Conservation (phyloP, 2,797 vertebrate species). For the Myotis myotis region DNA sequence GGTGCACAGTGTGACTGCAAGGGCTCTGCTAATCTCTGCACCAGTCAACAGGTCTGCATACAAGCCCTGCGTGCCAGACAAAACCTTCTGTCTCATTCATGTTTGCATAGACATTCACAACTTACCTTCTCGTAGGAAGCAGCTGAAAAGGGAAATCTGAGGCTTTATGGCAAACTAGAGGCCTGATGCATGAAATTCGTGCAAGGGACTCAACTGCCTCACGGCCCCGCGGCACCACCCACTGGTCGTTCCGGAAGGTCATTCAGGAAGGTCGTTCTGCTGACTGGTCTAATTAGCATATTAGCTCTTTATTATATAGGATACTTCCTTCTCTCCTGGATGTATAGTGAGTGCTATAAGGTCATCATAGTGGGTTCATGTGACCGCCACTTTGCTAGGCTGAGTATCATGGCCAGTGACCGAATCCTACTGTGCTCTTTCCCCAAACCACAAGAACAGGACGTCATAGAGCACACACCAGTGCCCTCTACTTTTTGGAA, state of each 20-base stretch:
- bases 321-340: neutral
- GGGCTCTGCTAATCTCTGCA: no score
- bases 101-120: neutral
- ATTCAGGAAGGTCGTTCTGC: no score
- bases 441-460: neutral
- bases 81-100: neutral
- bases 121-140: neutral
- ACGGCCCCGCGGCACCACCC: no score
- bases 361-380: neutral
- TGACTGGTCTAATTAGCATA: no score
- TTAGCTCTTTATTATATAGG: no score
- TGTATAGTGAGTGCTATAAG: neutral
- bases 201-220: no score
- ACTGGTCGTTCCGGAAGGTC: no score
- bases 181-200: no score
- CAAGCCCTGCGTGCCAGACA: neutral
- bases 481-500: neutral
- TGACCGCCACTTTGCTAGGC: neutral
- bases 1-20: neutral
- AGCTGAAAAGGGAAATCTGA: neutral
- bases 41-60: neutral
- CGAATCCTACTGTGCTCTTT: neutral
- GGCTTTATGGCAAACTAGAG: neutral
- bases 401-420: neutral
- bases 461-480: fast-evolving